Evolutionary conservation across 2,113 vertebrate species (phyloP).

Genomic region (Fulmarus glacialis): DNA sequence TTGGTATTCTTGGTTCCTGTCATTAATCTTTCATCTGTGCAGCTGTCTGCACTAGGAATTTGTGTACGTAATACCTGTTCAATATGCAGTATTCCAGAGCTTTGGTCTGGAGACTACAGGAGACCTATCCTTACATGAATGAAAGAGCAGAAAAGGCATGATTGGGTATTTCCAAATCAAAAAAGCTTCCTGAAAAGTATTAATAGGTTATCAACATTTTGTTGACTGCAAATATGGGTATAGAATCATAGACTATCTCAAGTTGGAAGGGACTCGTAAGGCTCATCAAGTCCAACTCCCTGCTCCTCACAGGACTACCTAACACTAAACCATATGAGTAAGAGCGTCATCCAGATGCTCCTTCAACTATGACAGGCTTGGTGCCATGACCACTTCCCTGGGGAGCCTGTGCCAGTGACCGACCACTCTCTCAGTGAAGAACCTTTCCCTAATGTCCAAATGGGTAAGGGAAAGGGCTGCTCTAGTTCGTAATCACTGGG

Average conservation of each 20-base stretch:
- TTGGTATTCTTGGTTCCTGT: background rate
- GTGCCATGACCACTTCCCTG: accelerated
- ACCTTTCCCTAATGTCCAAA: background rate
- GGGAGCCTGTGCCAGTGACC: background rate
- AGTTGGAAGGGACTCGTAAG: background rate
- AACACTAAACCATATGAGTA: background rate
- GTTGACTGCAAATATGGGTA: background rate
- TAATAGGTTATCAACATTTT: background rate
- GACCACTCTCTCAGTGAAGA: background rate
- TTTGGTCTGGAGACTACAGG: background rate
- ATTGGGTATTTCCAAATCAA: background rate
- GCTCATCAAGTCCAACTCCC: accelerated
- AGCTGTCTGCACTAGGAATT: background rate
- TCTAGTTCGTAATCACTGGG: background rate
- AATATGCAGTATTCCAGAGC: background rate
- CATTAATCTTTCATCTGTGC: background rate
- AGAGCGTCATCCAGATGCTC: background rate
- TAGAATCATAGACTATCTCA: background rate
- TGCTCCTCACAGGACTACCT: accelerated
- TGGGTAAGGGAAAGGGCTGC: background rate
- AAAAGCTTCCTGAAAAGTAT: background rate
- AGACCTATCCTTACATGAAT: background rate
- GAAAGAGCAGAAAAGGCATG: background rate
- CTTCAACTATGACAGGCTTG: background rate
- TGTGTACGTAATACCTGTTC: background rate